Base-by-base conservation (phyloP, 1,140 invertebrate genomes). In the Zelostemma sp. region DNA sequence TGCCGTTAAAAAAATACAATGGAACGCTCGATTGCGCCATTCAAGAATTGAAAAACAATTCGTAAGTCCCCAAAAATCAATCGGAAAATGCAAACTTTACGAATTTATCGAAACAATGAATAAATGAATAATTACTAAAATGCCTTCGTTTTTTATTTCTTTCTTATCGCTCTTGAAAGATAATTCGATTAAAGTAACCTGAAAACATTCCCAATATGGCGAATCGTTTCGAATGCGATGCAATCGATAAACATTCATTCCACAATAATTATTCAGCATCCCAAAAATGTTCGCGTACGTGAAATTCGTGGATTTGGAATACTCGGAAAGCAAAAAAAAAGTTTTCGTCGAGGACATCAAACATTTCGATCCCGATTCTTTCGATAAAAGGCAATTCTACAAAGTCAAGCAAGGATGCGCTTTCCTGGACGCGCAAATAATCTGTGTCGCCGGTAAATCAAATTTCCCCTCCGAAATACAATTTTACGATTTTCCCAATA, bases 231-330 rank as follows among this genome's bases (percentile, higher is more conserved):
- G 5, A 31, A 31, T 31, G 5, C 28, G 28, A 6, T 31, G 11
- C 11, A 31, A 31, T 31, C 28, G 28, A 31, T 31, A 31, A 31
- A 31, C 5, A 5, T 6, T 31, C 28, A 31, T 6, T 31, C 5
- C 11, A 38, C 14, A 38, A 38, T n/a, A 3, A 38, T 11, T 19
- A 11, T 47, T 47, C 17, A 47, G 45, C 25, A 47, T 1, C 25
- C 2, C 17, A 47, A 47, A 47, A 12, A 54, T 54, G 51, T 54
- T 25, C 31, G 51, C 51, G 6, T 54, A 54, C 31, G 51, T 54
- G 17, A 54, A 43, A 43, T 54, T 54, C 17, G 17, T 19, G 19
- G 11, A 54, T 15, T 25, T 54, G 9, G 51, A 54, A 16, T 4
- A 18, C 9, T 1, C 15, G 5, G 35, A 54, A 43, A 19, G 12